phyloP scores from a whole-genome alignment of 2,113 vertebrate species.

The Otis tarda region DNA sequence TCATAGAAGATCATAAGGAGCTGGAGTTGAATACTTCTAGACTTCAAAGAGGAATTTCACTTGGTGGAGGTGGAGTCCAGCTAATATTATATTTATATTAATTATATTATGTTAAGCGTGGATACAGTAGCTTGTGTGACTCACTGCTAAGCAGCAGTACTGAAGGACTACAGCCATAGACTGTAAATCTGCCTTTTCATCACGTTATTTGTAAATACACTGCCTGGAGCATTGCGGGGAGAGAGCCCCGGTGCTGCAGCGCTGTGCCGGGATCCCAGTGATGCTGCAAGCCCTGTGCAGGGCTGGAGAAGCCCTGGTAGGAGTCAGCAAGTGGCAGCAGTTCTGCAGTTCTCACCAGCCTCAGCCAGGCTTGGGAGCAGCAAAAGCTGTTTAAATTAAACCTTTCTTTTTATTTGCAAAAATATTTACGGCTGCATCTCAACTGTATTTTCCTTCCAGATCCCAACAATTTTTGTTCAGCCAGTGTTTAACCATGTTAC shows the following conservation, averaged over 20 bases:
- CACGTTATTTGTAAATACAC: fast-evolving
- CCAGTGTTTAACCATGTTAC: background rate
- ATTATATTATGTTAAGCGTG: background rate
- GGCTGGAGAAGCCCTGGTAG: background rate
- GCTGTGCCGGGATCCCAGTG: background rate
- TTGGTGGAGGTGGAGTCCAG: background rate
- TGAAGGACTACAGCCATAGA: background rate
- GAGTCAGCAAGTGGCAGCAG: background rate
- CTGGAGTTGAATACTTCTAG: background rate
- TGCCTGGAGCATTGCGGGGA: background rate
- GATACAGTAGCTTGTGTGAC: background rate
- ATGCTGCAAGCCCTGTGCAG: background rate
- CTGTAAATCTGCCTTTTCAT: background rate
- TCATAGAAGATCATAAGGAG: background rate
- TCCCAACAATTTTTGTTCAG: background rate
- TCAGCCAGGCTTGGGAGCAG: background rate
- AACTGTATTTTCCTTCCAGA: background rate
- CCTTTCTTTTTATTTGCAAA: background rate
- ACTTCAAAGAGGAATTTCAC: background rate
- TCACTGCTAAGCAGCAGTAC: background rate
- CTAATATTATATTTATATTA: background rate
- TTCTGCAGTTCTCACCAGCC: background rate
- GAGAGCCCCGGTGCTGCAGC: background rate
- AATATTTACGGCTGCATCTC: background rate
- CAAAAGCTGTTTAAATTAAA: background rate